Evolutionary conservation across 1,140 invertebrate genomes (phyloP), one percentile per base, ranked within the genome.

Genomic region (Akabosia matsudoensis): DNA sequence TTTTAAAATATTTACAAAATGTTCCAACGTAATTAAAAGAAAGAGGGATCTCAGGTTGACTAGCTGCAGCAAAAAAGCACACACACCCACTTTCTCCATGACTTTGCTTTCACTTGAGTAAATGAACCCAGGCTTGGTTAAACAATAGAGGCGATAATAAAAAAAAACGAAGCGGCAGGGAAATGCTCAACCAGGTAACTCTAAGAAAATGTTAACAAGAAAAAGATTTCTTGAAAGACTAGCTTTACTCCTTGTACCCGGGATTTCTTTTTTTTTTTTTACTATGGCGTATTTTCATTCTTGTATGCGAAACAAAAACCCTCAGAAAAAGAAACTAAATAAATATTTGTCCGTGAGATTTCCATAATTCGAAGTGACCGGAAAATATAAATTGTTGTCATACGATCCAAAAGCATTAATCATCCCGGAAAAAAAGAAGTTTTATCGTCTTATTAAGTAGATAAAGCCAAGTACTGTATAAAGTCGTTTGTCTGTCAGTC

Each of bases 361-460:
- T 75, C 64, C 74, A 75, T 75, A 75, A 75, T 75, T 75, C 61
- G 52, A 51, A 75, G 74, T 70, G 74, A 75, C 74, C 74, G 70
- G 51, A 24, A 74, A 74, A 31, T 56, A 70, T 52, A 75, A 75
- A 75, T 70, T 75, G 28, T 70, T 75, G 64, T 70, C 74, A 67
- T 7, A 30, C 61, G 26, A 67, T 22, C 28, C 61, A 67, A 30
- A 67, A 67, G n/a, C 61, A 67, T 67, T 67, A 67, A 10, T 67
- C 61, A 67, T 67, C 61, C 28, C 26, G 37, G 18, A 31, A 7
- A n/a, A n/a, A n/a, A n/a, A n/a, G n/a, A n/a, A n/a, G n/a, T n/a
- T n/a, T n/a, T n/a, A n/a, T n/a, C n/a, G n/a, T n/a, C n/a, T n/a
- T n/a, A n/a, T n/a, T n/a, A n/a, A n/a, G n/a, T n/a, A n/a, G n/a